phyloP scores from a whole-genome alignment of 2,113 vertebrate species.

The Campylomormyrus numenius region DNA sequence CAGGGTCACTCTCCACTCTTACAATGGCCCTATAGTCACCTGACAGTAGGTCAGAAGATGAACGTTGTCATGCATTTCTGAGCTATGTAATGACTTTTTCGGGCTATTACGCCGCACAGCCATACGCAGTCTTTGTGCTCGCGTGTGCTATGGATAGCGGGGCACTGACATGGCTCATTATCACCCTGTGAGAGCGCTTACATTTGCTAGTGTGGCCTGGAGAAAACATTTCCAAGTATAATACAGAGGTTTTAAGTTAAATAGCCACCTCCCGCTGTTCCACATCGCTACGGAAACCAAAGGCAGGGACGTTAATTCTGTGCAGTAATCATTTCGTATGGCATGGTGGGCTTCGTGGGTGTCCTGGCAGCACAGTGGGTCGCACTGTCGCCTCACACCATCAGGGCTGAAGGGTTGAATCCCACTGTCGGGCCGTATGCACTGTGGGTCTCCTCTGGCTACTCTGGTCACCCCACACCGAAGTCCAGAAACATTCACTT shows the following conservation, averaged over 20 bases:
- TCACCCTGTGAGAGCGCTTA: background rate
- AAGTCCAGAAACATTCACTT: background rate
- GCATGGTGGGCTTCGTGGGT: background rate
- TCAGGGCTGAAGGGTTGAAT: background rate
- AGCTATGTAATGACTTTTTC: background rate
- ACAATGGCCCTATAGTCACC: background rate
- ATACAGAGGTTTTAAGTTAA: background rate
- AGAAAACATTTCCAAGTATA: background rate
- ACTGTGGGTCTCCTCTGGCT: background rate
- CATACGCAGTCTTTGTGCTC: background rate
- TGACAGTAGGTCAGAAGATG: background rate
- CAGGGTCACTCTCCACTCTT: background rate
- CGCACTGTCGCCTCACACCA: background rate
- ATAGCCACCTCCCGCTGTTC: background rate
- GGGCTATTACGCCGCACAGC: background rate
- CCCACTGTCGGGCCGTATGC: background rate
- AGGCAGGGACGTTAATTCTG: background rate
- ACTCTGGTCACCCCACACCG: background rate
- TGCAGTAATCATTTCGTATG: background rate
- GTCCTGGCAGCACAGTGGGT: background rate
- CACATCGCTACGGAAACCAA: background rate
- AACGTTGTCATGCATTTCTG: background rate
- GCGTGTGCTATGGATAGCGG: background rate
- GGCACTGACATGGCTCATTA: background rate
- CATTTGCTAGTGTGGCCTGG: background rate